These are phyloP conservation scores for Nebria salina DNA, from an alignment of 2,888 invertebrate genomes.

Conservation along the genomic window DNA sequence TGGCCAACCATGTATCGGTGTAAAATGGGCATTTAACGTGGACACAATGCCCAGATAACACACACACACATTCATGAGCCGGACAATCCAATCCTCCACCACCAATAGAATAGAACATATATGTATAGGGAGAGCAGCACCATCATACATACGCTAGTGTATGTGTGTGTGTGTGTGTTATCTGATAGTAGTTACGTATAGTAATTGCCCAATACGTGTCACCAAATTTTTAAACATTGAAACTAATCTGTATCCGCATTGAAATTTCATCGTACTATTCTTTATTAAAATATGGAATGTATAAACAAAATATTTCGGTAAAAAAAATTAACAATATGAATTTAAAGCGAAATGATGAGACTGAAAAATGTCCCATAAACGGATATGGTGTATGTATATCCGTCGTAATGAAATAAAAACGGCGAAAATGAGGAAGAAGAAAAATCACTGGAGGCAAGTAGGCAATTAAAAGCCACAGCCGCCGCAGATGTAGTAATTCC, in stretches of 20 bases:
- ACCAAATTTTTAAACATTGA: slow-evolving; percentile 9
- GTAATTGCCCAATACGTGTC: slow-evolving; percentile 19
- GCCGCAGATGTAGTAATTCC: slow-evolving; percentile 57
- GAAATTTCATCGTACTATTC: no score
- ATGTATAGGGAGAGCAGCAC: not conserved
- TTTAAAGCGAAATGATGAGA: no score
- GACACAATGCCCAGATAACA: slow-evolving; percentile 23
- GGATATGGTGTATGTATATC: not conserved
- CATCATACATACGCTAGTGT: not conserved
- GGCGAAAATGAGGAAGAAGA: not conserved
- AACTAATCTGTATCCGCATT: not conserved
- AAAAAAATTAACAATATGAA: no score
- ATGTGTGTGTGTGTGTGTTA: slow-evolving; percentile 4
- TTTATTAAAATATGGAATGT: no score
- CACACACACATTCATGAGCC: slow-evolving; percentile 6
- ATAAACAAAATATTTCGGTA: no score
- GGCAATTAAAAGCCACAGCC: slow-evolving; percentile 50
- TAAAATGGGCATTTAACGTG: slow-evolving; percentile 18
- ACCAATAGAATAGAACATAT: no score
- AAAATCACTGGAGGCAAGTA: slow-evolving; percentile 34
- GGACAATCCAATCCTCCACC: slow-evolving; percentile 2
- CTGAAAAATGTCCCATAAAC: slow-evolving; percentile 41
- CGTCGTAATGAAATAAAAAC: not conserved
- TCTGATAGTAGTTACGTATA: slow-evolving; percentile 17
- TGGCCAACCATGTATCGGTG: slow-evolving; percentile 23